Evolutionary conservation across 2,888 invertebrate genomes (phyloP), one percentile per base, ranked within the genome.

Genomic region (Caenorhabditis sp.): DNA sequence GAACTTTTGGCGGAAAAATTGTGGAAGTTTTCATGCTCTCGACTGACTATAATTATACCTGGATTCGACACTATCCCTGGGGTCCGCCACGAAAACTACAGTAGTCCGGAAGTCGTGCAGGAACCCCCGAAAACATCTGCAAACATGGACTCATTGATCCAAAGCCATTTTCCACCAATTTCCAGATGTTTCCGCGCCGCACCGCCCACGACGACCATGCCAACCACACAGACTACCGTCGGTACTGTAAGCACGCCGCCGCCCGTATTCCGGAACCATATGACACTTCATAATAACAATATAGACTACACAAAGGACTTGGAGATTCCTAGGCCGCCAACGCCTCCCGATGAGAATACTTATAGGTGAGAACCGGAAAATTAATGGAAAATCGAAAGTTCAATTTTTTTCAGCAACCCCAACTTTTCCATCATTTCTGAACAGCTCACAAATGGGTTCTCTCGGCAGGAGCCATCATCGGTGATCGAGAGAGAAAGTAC

Each of bases 401-500:
- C 38, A 22, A 44, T 31, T 22, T 49, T 22, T 82, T 86, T 4
- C 84, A 86, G 86, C 59, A 86, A 86, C 56, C 86, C 84, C 4
- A 85, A 74, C 47, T 86, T 83, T 63, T 66, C 73, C 6, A 63
- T 54, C 16, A 54, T 70, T 10, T 84, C 83, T 1, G 85, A 85
- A 35, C 74, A 72, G n/a, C 31, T 56, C 35, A 58, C 31, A n/a
- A 68, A 73, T 31, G 83, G 74, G 26, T 83, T 83, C 38, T 63
- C 70, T 16, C 74, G 59, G 7, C 89, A 89, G 63, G 90, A 90
- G 66, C 89, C 88, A 16, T 87, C 87, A 10, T 87, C 89, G 0
- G 82, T 89, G 12, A 88, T 90, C 31, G 90, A 90, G 69, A 61
- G 89, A 22, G 90, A 90, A 56, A 86, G 84, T 31, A 90, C 89